Conservation (phyloP, 2,888 invertebrate species). For the Tineola bisselliella region DNA sequence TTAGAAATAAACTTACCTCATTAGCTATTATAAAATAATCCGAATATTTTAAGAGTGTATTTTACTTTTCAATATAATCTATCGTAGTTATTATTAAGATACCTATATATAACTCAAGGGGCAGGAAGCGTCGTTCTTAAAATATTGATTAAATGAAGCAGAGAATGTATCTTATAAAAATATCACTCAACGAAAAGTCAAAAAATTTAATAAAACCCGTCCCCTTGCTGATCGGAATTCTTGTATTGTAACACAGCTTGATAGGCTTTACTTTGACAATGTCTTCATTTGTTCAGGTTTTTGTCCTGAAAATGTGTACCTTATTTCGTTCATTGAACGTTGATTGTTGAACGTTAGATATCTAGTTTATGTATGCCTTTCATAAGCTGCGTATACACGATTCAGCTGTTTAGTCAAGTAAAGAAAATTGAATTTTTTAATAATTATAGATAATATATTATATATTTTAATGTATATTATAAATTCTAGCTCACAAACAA, state of each 20-base stretch:
- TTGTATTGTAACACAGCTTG: slow-evolving; percentile 26
- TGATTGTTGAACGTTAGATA: background rate
- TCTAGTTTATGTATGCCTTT: background rate
- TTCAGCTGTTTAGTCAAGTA: background rate
- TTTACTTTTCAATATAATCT: no score
- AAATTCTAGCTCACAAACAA: no score
- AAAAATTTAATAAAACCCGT: slow-evolving; percentile 7
- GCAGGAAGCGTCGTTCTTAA: no score
- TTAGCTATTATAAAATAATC: no score
- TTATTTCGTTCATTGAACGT: background rate
- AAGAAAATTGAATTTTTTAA: no score
- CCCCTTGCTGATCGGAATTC: slow-evolving; percentile 26
- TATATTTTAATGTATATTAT: no score
- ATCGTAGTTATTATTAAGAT: no score
- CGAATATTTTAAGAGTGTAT: no score
- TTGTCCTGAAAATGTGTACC: background rate
- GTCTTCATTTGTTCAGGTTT: slow-evolving; percentile 14
- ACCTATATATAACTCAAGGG: no score
- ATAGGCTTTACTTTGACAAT: slow-evolving; percentile 11
- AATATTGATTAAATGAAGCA: background rate
- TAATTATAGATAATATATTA: background rate
- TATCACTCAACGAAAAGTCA: background rate
- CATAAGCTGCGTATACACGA: background rate
- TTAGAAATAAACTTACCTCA: no score
- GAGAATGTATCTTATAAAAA: background rate